A percentile compares a stretch with the other conserved stretches of the same genome.
Conservation (phyloP, 2,888 invertebrate species). For the Amphipyra berbera region DNA sequence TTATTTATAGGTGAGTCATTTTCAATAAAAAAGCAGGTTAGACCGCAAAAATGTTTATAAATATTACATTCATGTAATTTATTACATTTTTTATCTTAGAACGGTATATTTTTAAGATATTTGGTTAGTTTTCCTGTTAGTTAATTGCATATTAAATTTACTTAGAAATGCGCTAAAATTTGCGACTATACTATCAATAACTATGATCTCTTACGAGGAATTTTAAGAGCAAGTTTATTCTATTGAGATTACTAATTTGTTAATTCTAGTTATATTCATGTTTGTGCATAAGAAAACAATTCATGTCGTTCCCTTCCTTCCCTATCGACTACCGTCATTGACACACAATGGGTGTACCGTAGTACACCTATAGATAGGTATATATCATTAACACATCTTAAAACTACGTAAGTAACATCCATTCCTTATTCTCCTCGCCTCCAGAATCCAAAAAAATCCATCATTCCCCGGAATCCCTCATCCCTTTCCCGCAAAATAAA, state of each 20-base stretch:
- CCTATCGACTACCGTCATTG: no score
- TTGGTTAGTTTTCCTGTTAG: conserved; percentile 33
- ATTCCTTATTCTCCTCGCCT: conserved; percentile 2
- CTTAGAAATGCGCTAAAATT: conserved; percentile 14
- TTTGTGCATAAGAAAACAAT: no score
- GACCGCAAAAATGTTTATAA: conserved; percentile 16
- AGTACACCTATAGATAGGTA: no score
- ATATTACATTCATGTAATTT: conserved; percentile 15
- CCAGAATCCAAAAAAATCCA: conserved; percentile 29
- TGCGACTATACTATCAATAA: not conserved
- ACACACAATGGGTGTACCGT: no score
- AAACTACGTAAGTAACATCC: not conserved
- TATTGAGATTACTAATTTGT: not conserved
- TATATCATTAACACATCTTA: conserved; percentile 4
- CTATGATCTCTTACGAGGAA: conserved; percentile 11
- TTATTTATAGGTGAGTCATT: conserved; percentile 18
- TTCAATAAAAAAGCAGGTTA: conserved; percentile 8
- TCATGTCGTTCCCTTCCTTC: no score
- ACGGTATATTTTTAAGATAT: conserved; percentile 6
- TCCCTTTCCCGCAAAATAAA: conserved; percentile 65
- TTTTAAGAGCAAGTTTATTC: not conserved
- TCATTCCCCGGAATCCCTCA: conserved; percentile 19
- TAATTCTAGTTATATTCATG: no score
- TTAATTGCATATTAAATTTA: not conserved
- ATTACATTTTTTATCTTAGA: conserved; percentile 6